These are phyloP conservation scores for Anticlea derivata DNA, from an alignment of 2,888 invertebrate genomes.

Conservation along the genomic window DNA sequence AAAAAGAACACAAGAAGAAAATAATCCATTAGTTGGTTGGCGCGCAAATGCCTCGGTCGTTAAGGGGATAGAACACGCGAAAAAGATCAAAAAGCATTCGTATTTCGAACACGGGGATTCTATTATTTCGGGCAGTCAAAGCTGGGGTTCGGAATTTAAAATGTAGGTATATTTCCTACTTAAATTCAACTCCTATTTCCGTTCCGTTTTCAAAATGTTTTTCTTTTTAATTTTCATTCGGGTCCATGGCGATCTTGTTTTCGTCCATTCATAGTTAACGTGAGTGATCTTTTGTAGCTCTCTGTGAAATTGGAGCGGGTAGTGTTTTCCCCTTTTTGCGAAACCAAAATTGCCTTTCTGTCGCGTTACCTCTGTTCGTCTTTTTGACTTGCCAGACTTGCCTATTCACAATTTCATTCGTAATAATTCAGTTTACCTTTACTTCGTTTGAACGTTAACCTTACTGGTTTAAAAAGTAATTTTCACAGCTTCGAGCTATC, in stretches of 20 bases:
- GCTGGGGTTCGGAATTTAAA: constrained; percentile 74
- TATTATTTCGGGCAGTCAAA: constrained; percentile 79
- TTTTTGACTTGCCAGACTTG: constrained; percentile 11
- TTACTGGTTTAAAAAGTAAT: constrained; percentile 34
- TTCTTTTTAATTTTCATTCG: constrained; percentile 78
- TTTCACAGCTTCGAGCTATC: constrained; percentile 33
- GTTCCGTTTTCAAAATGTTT: constrained; percentile 67
- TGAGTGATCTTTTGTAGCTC: constrained; percentile 82
- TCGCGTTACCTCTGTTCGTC: constrained; percentile 39
- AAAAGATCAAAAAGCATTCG: constrained; percentile 77
- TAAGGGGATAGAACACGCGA: constrained; percentile 72
- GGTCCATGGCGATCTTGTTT: constrained; percentile 70
- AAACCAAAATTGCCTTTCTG: constrained; percentile 69
- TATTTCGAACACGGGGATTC: constrained; percentile 67
- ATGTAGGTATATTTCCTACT: no score
- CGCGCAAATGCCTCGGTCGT: constrained; percentile 72
- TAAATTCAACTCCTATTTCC: constrained; percentile 81
- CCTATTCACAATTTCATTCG: constrained; percentile 3
- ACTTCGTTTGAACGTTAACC: constrained; percentile 18
- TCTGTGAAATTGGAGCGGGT: constrained; percentile 78
- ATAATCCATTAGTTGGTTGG: constrained; percentile 83
- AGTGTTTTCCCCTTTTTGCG: constrained; percentile 71
- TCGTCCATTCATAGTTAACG: constrained; percentile 80
- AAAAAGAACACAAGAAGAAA: constrained; percentile 78
- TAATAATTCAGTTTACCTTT: no score